Conservation (phyloP, 1,140 invertebrate genomes). For the Thaumatotibia leucotreta region DNA sequence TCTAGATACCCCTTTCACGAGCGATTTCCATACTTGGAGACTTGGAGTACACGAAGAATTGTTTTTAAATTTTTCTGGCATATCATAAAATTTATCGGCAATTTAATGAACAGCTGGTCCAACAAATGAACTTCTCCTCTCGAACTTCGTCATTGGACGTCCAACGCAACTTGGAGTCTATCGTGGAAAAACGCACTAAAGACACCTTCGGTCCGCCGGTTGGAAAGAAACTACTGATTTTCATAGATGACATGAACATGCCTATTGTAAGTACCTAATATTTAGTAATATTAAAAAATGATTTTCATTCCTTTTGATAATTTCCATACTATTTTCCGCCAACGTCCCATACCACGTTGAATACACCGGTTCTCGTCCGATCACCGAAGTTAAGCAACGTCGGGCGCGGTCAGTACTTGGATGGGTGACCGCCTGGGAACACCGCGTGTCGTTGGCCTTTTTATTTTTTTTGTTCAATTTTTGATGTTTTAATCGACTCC, state of each 20-base stretch:
- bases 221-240: constrained; percentile 91
- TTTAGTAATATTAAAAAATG: not conserved
- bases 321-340: not conserved
- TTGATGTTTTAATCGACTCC: constrained; percentile 33
- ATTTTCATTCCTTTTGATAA: not conserved
- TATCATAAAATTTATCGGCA: not conserved
- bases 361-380: constrained; percentile 12
- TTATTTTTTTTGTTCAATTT: not conserved
- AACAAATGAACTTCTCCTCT: constrained; percentile 94
- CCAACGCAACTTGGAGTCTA: constrained; percentile 90
- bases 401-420: constrained; percentile 10
- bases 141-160: constrained; percentile 92
- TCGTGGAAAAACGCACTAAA: constrained; percentile 92
- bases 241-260: constrained; percentile 97
- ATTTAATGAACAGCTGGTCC: constrained; percentile 72
- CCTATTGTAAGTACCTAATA: constrained; percentile 80
- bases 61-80: too few species aligned
- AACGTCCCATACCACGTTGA: constrained; percentile 12
- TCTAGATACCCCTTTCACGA: too few species aligned
- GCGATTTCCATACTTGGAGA: too few species aligned
- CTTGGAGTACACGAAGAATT: too few species aligned
- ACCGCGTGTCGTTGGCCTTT: constrained; percentile 2
- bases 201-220: constrained; percentile 91
- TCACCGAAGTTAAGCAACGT: constrained; percentile 11
- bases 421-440: constrained; percentile 13